These are phyloP conservation scores for Ruditapes philippinarum DNA, from an alignment of 1,140 invertebrate genomes.

Conservation along the genomic window DNA sequence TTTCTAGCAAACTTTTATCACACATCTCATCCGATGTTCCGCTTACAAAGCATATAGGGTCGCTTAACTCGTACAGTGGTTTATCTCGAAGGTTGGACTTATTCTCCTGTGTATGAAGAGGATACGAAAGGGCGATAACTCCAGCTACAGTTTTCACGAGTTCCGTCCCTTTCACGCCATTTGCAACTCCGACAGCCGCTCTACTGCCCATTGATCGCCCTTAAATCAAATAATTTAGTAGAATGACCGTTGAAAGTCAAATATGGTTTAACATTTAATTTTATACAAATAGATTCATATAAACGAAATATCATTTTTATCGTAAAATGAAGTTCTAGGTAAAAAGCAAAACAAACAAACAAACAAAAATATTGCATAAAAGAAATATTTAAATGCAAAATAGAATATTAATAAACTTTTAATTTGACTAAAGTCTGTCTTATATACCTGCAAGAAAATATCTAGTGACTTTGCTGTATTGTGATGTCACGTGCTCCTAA, in stretches of 20 bases:
- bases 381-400: too few relatives aligned
- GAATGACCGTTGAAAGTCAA: too few relatives aligned
- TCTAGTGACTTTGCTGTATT: not conserved
- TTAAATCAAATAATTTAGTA: not conserved
- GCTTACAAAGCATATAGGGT: conserved; percentile 58
- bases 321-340: too few relatives aligned
- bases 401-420: too few relatives aligned
- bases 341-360: too few relatives aligned
- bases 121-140: conserved; percentile 66
- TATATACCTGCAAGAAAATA: conserved; percentile 50
- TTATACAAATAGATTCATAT: too few relatives aligned
- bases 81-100: conserved; percentile 31
- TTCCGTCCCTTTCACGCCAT: not conserved
- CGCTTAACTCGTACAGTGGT: conserved; percentile 38
- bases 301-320: too few relatives aligned
- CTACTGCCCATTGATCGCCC: conserved; percentile 69
- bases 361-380: too few relatives aligned
- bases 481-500: not conserved
- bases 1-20: conserved; percentile 22
- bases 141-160: conserved; percentile 38
- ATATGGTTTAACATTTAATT: too few relatives aligned
- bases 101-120: conserved; percentile 50
- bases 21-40: conserved; percentile 65
- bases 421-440: too few relatives aligned
- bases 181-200: conserved; percentile 58